phyloP scores from a whole-genome alignment of 2,888 invertebrate genomes.

The Seira ritae region DNA sequence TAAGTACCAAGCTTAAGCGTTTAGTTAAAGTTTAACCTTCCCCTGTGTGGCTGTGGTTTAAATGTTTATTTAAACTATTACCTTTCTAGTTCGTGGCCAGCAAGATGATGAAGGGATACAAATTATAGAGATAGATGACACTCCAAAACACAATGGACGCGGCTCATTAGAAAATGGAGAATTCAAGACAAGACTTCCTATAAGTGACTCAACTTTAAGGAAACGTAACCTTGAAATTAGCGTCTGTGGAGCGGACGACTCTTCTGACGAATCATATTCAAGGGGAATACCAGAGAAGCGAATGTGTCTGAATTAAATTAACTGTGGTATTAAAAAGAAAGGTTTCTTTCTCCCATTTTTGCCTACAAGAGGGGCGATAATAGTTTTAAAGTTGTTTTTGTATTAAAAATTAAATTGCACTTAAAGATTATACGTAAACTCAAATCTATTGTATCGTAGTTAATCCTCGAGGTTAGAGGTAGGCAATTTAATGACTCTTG shows the following conservation, averaged over 20 bases:
- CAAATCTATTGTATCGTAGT: too few species aligned
- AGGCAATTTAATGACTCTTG: too few species aligned
- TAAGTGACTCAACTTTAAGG: conserved; percentile 71
- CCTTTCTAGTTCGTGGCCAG: conserved; percentile 50
- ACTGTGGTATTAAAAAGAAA: too few species aligned
- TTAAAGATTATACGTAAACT: too few species aligned
- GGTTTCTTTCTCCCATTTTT: too few species aligned
- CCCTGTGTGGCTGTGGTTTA: not conserved
- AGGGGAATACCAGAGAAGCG: conserved; percentile 64
- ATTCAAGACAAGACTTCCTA: conserved; percentile 67
- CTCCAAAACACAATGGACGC: conserved; percentile 69
- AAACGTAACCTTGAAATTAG: conserved; percentile 73
- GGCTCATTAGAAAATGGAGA: conserved; percentile 67
- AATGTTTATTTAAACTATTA: too few species aligned
- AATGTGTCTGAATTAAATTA: conserved; percentile 66
- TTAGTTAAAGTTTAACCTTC: not conserved
- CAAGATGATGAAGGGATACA: conserved; percentile 73
- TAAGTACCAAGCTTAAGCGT: too few species aligned
- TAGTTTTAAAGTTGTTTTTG: too few species aligned
- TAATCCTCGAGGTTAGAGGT: too few species aligned
- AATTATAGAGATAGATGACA: conserved; percentile 73
- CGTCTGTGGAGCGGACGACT: conserved; percentile 72
- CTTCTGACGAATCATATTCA: conserved; percentile 66
- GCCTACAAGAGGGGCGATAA: too few species aligned
- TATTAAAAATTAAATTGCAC: too few species aligned